phyloP scores from a whole-genome alignment of 2,888 invertebrate genomes.

The Petrophora chlorosata region DNA sequence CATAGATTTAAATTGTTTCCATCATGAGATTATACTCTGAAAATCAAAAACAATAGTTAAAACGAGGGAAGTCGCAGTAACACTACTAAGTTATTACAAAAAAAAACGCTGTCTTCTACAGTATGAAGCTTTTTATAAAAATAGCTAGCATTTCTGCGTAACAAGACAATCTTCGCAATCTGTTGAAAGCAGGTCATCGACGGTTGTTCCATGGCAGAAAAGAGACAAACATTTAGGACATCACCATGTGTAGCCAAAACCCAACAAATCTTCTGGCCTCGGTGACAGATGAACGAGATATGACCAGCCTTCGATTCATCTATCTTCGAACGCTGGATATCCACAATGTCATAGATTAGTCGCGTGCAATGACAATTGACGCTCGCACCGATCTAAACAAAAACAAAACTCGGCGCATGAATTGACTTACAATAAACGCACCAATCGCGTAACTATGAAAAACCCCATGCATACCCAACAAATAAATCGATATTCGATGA shows the following conservation, averaged over 20 bases:
- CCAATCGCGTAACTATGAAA: constrained; percentile 35
- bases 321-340: constrained; percentile 25
- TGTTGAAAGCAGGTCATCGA: background rate
- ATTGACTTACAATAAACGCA: constrained; percentile 28
- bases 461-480: constrained; percentile 61
- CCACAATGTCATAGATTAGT: constrained; percentile 35
- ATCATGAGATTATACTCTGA: constrained; percentile 3
- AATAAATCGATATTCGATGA: constrained; percentile 52
- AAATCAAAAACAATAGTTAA: constrained; percentile 5
- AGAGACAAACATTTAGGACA: constrained; percentile 23
- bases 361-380: constrained; percentile 34
- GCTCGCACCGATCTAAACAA: constrained; percentile 41
- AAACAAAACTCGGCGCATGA: constrained; percentile 39
- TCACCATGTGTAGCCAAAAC: constrained; percentile 23
- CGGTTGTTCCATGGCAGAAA: constrained; percentile 4
- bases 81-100: background rate
- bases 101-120: constrained; percentile 1
- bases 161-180: background rate
- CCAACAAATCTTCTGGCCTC: constrained; percentile 42
- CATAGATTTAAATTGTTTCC: background rate
- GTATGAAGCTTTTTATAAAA: background rate
- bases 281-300: constrained; percentile 19
- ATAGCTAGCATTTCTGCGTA: background rate
- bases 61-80: background rate
- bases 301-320: constrained; percentile 10